Conservation (phyloP, 2,113 vertebrate species). For the Hypanus sabinus region DNA sequence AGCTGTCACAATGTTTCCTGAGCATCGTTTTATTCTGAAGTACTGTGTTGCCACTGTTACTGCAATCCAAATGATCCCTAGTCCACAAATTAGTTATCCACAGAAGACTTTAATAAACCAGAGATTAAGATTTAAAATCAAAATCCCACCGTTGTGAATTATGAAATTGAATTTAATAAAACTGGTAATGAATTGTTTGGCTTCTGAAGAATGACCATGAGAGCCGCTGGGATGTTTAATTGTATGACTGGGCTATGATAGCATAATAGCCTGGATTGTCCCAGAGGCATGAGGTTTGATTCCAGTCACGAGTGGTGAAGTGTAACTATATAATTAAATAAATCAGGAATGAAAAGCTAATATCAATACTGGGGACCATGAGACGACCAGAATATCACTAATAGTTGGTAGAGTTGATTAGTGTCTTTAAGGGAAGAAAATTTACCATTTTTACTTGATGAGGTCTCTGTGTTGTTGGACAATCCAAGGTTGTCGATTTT, state of each 20-base stretch:
- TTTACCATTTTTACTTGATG: too few relatives aligned
- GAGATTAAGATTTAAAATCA: neutral
- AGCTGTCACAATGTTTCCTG: neutral
- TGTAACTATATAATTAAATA: too few relatives aligned
- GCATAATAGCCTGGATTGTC: too few relatives aligned
- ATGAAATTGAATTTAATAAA: neutral
- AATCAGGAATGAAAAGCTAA: too few relatives aligned
- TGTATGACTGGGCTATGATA: neutral
- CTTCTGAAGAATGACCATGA: neutral
- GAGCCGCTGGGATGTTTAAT: neutral
- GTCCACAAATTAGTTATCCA: neutral
- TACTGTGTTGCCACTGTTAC: neutral
- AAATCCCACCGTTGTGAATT: neutral
- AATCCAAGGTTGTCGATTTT: too few relatives aligned
- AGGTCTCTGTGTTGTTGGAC: too few relatives aligned
- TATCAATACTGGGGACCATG: too few relatives aligned
- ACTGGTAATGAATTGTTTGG: neutral
- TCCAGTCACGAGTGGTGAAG: too few relatives aligned
- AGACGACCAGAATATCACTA: too few relatives aligned
- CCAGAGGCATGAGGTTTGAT: too few relatives aligned
- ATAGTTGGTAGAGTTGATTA: too few relatives aligned
- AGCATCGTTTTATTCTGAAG: neutral
- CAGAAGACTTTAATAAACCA: neutral
- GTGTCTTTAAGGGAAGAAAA: too few relatives aligned
- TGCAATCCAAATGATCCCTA: neutral